Base-by-base conservation (phyloP, 92 coral and sea anemone species). In the Parazoanthus atlanticus region DNA sequence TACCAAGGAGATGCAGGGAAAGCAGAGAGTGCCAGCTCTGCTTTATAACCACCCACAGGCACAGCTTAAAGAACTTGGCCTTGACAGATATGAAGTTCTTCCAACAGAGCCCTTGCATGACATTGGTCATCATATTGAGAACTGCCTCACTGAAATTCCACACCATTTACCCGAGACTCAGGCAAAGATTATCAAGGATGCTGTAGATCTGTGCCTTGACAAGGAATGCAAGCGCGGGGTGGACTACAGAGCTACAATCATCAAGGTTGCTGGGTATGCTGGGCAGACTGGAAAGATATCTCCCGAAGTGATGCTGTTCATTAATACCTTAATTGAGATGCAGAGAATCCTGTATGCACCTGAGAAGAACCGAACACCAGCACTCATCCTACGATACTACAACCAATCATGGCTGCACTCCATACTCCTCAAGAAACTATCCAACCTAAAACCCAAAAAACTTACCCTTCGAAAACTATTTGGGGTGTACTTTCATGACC, bases 221-320 rank as follows among this genome's bases (percentile, higher is more conserved):
- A 90, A 92, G 86, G 93, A 92, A 64, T 90, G 93, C 52, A 92
- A 90, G 86, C 81, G 93, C 28, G 86, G 91, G 46, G 78, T 88
- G 61, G 93, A 90, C 88, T 85, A 90, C 56, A 78, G 93, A 75
- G 89, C 79, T 36, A 89, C 91, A 28, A 38, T 84, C 38, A 77
- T 90, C 64, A 92, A 92, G 73, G 89, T 88, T 21, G 88, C 91
- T 76, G 87, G 86, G 6, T 75, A 86, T 71, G 89, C 84, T 9
- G 90, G 74, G 46, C 92, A 93, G 85, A 65, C 89, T 41, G 88
- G 85, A 25, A 54, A 65, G 46, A 64, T 93, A 65, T 76, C 92
- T 74, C 65, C 86, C 17, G 79, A 73, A 81, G 90, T 89, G 78
- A 47, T 88, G 71, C 40, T 74, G 76, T 31, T 89, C n/a, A 82